Evolutionary conservation across 2,113 vertebrate genomes (phyloP).

Genomic region (Notothenia coriiceps): DNA sequence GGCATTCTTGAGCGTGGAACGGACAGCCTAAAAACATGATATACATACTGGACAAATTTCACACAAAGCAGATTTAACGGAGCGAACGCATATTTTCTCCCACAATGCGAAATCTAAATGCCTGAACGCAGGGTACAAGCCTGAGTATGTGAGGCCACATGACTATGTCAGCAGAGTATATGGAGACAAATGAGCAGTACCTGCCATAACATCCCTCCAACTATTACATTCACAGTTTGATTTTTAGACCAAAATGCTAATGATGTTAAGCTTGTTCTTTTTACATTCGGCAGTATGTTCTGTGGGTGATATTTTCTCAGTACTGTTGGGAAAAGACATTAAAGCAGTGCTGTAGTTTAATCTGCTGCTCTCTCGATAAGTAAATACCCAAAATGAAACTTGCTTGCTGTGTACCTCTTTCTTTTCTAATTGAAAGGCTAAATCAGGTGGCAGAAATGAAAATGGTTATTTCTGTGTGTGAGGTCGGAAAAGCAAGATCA

Average conservation of each 20-base stretch:
- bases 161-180: background rate
- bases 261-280: background rate
- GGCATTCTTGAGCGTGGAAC: too few species aligned
- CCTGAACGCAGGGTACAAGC: background rate
- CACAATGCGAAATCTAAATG: background rate
- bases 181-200: background rate
- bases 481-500: background rate
- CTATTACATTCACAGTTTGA: background rate
- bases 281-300: background rate
- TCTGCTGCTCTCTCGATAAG: background rate
- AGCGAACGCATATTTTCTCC: background rate
- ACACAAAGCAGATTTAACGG: background rate
- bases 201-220: background rate
- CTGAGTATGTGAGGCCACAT: background rate
- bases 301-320: background rate
- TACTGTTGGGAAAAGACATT: background rate
- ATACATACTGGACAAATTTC: background rate
- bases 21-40: background rate
- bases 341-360: background rate
- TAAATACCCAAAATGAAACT: too few species aligned
- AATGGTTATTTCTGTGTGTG: background rate
- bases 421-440: background rate
- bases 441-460: background rate
- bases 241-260: background rate
- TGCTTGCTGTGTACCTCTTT: background rate